Base-by-base conservation (phyloP, 2,113 vertebrate genomes). In the Catharus fuscescens region DNA sequence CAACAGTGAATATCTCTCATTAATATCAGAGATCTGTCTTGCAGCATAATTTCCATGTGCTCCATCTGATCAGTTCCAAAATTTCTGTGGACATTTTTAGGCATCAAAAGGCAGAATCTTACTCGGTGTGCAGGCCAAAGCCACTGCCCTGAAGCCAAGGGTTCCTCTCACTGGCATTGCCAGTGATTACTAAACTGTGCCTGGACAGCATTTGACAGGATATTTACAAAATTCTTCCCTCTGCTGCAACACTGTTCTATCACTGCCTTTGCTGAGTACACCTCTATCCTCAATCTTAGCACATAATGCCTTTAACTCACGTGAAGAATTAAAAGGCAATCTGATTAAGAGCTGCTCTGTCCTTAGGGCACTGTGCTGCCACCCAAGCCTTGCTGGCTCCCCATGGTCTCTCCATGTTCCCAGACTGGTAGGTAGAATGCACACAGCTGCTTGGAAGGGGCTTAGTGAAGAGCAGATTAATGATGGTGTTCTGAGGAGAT, bases 391-490 rank as follows among this genome's bases (percentile, higher is more conserved):
- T 91, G 66, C 72, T 21, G 40, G 76, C 59, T 92, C 34, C 44
- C 29, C 50, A 84, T 36, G 34, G 34, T 36, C 34, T 76, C 34
- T 54, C 57, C 56, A 5, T 0, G 2, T 34, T 79, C 29, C 54
- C 66, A 61, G 53, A 34, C 59, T 54, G 14, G 65, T 44, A 26
- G 60, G 40, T 26, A 40, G 44, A 83, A 88, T 25, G 53, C 34
- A 57, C 36, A 12, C 34, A 48, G 20, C 34, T 73, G 29, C 52
- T 53, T 61, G 74, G 29, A 48, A 42, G 81, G n/a, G 23, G n/a
- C 61, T 76, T 80, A 53, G 65, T 73, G 56, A 91, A 91, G 84
- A 92, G 52, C 70, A 89, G 70, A 82, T 84, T 91, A n/a, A 26
- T 24, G 23, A 44, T 56, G 48, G 60, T 67, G 81, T 61, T 80